Conservation (phyloP, 1,140 invertebrate genomes). For the Cheumatopsyche charites region DNA sequence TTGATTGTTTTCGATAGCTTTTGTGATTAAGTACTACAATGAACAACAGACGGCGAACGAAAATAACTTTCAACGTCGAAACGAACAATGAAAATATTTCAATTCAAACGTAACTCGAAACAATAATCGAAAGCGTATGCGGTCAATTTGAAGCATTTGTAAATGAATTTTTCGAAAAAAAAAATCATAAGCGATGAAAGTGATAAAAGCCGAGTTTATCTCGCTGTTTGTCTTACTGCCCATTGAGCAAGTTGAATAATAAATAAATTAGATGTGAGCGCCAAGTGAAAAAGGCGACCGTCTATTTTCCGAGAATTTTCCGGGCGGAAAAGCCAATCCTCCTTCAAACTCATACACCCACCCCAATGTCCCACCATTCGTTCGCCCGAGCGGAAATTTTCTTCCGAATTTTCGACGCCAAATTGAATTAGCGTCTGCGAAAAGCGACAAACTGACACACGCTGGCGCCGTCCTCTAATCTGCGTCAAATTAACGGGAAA, state of each 20-base stretch:
- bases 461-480: conserved; percentile 35
- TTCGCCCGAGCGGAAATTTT: conserved; percentile 36
- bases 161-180: too few species aligned
- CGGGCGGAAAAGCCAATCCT: conserved; percentile 15
- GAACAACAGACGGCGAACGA: too few species aligned
- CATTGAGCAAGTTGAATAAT: conserved; percentile 28
- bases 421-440: conserved; percentile 43
- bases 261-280: conserved; percentile 25
- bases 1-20: too few species aligned
- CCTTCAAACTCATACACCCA: too few species aligned
- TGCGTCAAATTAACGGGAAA: conserved; percentile 45
- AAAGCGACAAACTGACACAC: conserved; percentile 45
- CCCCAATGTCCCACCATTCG: too few species aligned
- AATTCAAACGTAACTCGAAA: too few species aligned
- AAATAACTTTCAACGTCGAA: too few species aligned
- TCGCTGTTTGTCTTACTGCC: conserved; percentile 12
- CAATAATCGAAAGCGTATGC: too few species aligned
- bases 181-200: not conserved
- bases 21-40: too few species aligned
- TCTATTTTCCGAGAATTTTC: conserved; percentile 16
- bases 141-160: too few species aligned
- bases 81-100: too few species aligned
- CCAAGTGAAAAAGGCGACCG: conserved; percentile 2
- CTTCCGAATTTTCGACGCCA: conserved; percentile 36
- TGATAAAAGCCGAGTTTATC: conserved; percentile 24